Evolutionary conservation across 2,888 invertebrate species (phyloP), one percentile per base, ranked within the genome.

Genomic region (Synanthedon formicaeformis): DNA sequence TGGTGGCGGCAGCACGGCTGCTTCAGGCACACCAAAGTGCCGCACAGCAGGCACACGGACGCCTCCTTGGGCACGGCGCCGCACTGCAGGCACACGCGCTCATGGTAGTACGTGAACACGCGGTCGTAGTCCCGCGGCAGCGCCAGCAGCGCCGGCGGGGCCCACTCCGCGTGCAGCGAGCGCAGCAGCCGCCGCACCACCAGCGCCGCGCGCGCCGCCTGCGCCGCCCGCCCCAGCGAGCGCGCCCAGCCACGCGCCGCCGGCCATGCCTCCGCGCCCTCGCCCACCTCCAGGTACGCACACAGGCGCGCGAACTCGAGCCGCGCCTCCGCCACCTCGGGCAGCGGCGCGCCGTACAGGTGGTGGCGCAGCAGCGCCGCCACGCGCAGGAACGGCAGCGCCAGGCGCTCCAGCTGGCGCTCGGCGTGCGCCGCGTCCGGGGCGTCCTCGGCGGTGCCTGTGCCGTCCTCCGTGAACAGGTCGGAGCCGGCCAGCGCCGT

Each of bases 121-220:
- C 94, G 92, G 84, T 98, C 98, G 84, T 98, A 98, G 75, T 95
- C 94, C 56, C 93, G 90, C 52, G 98, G 98, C 77, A 98, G 89
- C 58, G 91, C 89, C 56, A 98, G 90, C 61, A 99, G 89, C 62
- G 92, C 90, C 16, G 98, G 98, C 66, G 91, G 91, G 65, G 91
- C 89, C 95, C 96, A 96, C 63, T 90, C 79, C 60, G 91, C 89
- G 76, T 95, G 94, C 74, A 94, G 92, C 68, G 92, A 90, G 52
- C 91, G 89, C 52, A 95, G 88, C 62, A 95, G 88, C 55, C 91
- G 91, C 6, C 92, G 89, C 12, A 93, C 74, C 58, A 61, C 89
- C 52, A 72, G 87, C 73, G 83, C 82, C 2, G 73, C 77, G 1
- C 78, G 58, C 0, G 68, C 64, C 40, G 81, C 81, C 34, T 6